These are phyloP conservation scores for Platyscapa corneri DNA, from an alignment of 1,140 invertebrate species.

Conservation along the genomic window DNA sequence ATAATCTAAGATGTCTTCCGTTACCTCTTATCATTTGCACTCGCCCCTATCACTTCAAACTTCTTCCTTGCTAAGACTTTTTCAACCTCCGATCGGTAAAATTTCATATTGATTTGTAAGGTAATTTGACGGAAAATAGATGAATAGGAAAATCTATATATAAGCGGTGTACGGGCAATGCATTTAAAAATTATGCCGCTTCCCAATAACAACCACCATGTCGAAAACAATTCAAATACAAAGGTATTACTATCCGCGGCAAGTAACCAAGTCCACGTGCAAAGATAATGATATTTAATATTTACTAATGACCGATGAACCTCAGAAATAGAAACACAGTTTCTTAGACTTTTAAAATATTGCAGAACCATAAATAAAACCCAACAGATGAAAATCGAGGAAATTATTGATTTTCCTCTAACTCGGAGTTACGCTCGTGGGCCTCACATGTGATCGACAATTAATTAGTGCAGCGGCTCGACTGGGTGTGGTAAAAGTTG, in stretches of 20 bases:
- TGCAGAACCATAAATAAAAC: constrained; percentile 25
- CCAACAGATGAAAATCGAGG: neutral
- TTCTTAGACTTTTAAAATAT: neutral
- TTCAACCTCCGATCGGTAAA: neutral
- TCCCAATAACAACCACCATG: too few relatives aligned
- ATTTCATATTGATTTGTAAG: constrained; percentile 12
- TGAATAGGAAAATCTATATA: neutral
- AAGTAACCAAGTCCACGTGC: too few relatives aligned
- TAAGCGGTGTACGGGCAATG: constrained; percentile 1
- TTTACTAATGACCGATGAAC: neutral
- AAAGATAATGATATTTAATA: neutral
- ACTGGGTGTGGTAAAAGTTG: constrained; percentile 38
- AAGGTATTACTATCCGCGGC: too few relatives aligned
- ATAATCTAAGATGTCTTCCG: neutral
- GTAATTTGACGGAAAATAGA: neutral
- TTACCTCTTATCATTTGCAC: neutral
- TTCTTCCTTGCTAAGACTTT: neutral
- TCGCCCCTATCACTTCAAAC: neutral
- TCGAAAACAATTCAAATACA: neutral
- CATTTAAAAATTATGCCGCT: neutral
- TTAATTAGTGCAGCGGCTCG: constrained; percentile 57
- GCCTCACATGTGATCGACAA: constrained; percentile 47
- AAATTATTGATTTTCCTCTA: constrained; percentile 7
- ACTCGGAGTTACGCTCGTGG: neutral
- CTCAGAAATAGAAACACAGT: neutral